Conservation (phyloP, 2,113 vertebrate species). For the Saimiri boliviensis region DNA sequence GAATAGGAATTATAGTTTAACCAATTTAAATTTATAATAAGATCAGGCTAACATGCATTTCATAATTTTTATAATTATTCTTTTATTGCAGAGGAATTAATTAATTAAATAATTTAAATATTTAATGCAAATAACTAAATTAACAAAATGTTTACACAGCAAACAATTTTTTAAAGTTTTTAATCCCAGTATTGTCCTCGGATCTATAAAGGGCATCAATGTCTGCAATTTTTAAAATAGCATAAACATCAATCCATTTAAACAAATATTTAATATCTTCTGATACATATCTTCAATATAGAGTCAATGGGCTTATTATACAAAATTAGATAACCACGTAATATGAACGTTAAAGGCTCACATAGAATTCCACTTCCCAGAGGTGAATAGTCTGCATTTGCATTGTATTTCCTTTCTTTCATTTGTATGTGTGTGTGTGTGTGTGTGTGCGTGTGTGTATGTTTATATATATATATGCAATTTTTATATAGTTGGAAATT, state of each 20-base stretch:
- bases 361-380: not conserved
- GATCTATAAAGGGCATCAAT: not conserved
- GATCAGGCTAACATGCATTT: not conserved
- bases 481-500: not conserved
- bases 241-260: not conserved
- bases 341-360: not conserved
- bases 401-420: not conserved
- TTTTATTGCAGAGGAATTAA: constrained; percentile 11
- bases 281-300: not conserved
- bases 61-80: constrained; percentile 1
- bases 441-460: not conserved
- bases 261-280: not conserved
- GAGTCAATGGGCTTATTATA: not conserved
- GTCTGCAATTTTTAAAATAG: not conserved
- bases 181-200: not conserved
- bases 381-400: not conserved
- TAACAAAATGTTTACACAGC: not conserved
- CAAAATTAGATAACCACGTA: constrained; percentile 19
- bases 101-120: not conserved
- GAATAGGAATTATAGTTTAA: constrained; percentile 27
- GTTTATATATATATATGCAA: not conserved
- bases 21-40: not conserved
- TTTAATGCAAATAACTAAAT: constrained; percentile 23
- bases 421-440: not conserved
- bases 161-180: not conserved